Evolutionary conservation across 2,888 invertebrate genomes (phyloP), one percentile per base, ranked within the genome.

Genomic region (Chorisops tibialis): DNA sequence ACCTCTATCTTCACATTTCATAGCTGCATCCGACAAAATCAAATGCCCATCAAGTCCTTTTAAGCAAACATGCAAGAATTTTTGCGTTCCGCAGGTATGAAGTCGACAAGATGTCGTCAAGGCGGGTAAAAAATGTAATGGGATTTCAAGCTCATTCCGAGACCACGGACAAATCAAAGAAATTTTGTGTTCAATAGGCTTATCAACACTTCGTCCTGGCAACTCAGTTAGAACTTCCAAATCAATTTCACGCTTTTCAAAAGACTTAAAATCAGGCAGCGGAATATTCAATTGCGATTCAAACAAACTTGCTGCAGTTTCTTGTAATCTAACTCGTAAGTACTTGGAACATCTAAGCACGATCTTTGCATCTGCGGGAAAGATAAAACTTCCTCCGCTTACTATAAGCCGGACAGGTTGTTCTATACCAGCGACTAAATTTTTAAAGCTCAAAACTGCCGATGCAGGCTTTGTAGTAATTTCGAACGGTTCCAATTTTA

Each of bases 101-200:
- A 96, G 81, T 58, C 90, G 85, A 82, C 92, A 90, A 1, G 85
- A 83, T 0, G 90, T 85, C 68, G 85, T 84, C 74, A 96, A 85
- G 1, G 96, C 95, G 1, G 93, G 88, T 7, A 87, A 83, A 79
- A 96, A 94, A 71, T 88, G 86, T 4, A 95, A 79, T 2, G 85
- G 83, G 47, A 93, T 87, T 66, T 85, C 85, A n/a, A 84, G 82
- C 30, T 88, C 87, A 64, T 87, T 84, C 2, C 84, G 81, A 69
- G 85, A 85, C 90, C 93, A 93, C 0, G 92, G 91, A 73, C 90
- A 90, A 63, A 83, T 84, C 47, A 93, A 81, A 73, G 85, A 85
- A n/a, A 93, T 88, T 73, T 85, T 87, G 73, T 90, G 89, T 70
- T 90, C 89, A 70, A 89, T 82, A 66, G 82, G 83, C 69, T 85